A percentile compares a stretch with the other conserved stretches of the same genome.
phyloP scores from a whole-genome alignment of 30 jellyfish, hydroid and myxozoan species.

The Pelagia noctiluca region DNA sequence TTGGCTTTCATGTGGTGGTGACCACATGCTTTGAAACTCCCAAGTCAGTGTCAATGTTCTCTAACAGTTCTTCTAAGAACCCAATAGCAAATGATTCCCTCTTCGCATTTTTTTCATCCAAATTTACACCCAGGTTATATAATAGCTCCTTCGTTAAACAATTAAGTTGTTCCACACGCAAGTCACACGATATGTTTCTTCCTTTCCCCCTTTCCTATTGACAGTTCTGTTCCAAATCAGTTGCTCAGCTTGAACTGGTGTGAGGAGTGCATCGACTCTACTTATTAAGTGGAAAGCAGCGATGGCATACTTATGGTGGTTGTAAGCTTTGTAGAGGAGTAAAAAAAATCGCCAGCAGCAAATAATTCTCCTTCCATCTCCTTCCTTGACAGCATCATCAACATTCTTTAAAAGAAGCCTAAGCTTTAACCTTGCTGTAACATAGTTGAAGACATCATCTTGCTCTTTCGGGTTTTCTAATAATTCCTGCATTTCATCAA shows the following conservation, averaged over 20 bases:
- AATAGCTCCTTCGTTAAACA: slow-evolving; percentile 26
- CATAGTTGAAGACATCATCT: slow-evolving; percentile 1
- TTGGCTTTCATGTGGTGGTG: neutral
- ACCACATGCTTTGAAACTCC: neutral
- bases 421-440: neutral
- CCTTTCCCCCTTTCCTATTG: slow-evolving; percentile 24
- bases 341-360: slow-evolving; percentile 3
- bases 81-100: slow-evolving; percentile 6
- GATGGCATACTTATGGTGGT: neutral
- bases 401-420: neutral
- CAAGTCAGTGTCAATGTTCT: neutral
- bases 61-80: neutral
- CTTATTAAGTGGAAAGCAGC: neutral
- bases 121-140: slow-evolving; percentile 17
- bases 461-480: neutral
- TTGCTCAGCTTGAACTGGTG: slow-evolving; percentile 11
- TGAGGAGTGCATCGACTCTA: neutral
- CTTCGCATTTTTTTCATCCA: neutral
- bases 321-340: neutral
- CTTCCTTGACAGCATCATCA: slow-evolving; percentile 12
- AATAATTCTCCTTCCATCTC: slow-evolving; percentile 5
- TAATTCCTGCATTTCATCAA: no score
- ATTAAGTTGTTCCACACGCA: slow-evolving; percentile 25
- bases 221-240: slow-evolving; percentile 26
- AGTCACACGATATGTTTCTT: slow-evolving; percentile 10